Evolutionary conservation across 2,888 invertebrate species (phyloP), one percentile per base, ranked within the genome.

Genomic region (Lycophotia porphyrea): DNA sequence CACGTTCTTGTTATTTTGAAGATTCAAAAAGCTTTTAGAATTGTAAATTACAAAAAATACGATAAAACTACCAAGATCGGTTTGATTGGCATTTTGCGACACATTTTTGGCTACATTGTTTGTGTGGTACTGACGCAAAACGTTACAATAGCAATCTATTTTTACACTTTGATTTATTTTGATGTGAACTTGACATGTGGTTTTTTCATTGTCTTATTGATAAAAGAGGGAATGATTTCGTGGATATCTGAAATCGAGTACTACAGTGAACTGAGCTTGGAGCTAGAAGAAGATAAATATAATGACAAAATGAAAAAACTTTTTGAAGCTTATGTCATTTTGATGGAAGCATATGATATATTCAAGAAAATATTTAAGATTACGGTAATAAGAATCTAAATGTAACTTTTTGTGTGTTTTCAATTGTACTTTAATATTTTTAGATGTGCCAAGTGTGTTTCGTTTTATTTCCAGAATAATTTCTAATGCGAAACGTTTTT

Each of bases 281-380:
- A 60, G 21, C 15, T 70, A 21, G 42, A 66, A n/a, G 70, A 70
- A 61, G 49, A 76, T 15, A 49, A 44, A 31, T 70, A 44, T 36
- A 39, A 52, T 13, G 31, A 64, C 2, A 31, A 63, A 11, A 31
- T 60, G 1, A 52, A 31, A n/a, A 60, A 77, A n/a, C 49, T 78
- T 21, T 76, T 76, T 21, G 27, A 78, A 61, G 70, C 77, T 7
- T 78, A 78, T 34, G 13, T 65, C 15, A 24, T 5, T 70, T 55
- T 78, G 21, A 39, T 78, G 44, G 70, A 76, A 70, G 77, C 78
- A 0, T 78, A 70, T 44, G 44, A 78, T 21, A 42, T 61, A 8
- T 78, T 76, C n/a, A 78, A 78, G 34, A 78, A 36, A 44, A 21
- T 77, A 42, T 70, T 78, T 44, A 58, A 60, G n/a, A 61, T 27